Conservation (phyloP, 2,113 vertebrate genomes). For the Felis catus region F.catus_Fca126_mat1.0 CM031411.1:106802501-106803000, state of each 20-base stretch:
- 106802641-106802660: slow-evolving; percentile 44
- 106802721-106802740: slow-evolving; percentile 90
- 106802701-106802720: slow-evolving; percentile 89
- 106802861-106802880: background rate
- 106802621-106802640: background rate
- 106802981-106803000: background rate
- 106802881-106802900: slow-evolving; percentile 17
- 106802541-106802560: background rate
- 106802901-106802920: background rate
- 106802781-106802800: slow-evolving; percentile 57
- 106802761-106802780: slow-evolving; percentile 89
- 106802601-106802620: slow-evolving; percentile 16
- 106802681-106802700: slow-evolving; percentile 74
- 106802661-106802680: slow-evolving; percentile 61
- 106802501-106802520: background rate
- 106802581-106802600: background rate
- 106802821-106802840: background rate
- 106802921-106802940: background rate
- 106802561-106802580: background rate
- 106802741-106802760: slow-evolving; percentile 89
- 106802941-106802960: background rate
- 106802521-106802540: background rate
- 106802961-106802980: slow-evolving; percentile 33
- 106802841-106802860: background rate
- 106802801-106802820: background rate